These are phyloP conservation scores for Scelioninae gen. 2 DNA, from an alignment of 2,888 invertebrate species.

Conservation along the genomic window DNA sequence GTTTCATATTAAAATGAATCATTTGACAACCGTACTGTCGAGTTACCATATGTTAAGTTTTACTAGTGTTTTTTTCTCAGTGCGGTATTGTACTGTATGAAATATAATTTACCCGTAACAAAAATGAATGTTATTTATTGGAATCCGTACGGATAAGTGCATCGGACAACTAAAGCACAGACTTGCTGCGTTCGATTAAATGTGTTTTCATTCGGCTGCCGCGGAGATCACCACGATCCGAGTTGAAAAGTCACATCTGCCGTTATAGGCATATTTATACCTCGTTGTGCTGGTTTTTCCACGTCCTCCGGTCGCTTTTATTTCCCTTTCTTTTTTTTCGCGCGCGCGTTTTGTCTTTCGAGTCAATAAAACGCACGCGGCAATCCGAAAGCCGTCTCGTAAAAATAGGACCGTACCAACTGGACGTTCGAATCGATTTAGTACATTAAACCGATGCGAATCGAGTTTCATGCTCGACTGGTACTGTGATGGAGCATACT, in stretches of 20 bases:
- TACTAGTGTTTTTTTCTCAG: too few species aligned
- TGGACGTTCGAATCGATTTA: slow-evolving; percentile 49
- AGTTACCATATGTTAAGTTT: too few species aligned
- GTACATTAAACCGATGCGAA: slow-evolving; percentile 46
- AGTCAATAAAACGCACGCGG: slow-evolving; percentile 45
- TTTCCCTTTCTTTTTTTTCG: slow-evolving; percentile 11
- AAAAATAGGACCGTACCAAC: slow-evolving; percentile 43
- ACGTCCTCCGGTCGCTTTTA: slow-evolving; percentile 21
- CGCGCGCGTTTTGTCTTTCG: slow-evolving; percentile 17
- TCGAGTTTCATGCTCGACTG: slow-evolving; percentile 53
- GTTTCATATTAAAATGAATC: too few species aligned
- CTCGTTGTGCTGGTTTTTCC: slow-evolving; percentile 45
- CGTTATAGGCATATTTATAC: slow-evolving; percentile 46
- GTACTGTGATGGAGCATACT: slow-evolving; percentile 43
- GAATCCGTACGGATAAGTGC: slow-evolving; percentile 10
- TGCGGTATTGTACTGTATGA: too few species aligned
- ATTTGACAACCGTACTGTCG: too few species aligned
- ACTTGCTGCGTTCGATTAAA: slow-evolving; percentile 22
- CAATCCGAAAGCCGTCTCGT: slow-evolving; percentile 51
- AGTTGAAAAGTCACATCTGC: slow-evolving; percentile 42
- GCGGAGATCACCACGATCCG: slow-evolving; percentile 19
- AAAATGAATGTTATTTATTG: slow-evolving; percentile 17
- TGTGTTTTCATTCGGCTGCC: slow-evolving; percentile 12
- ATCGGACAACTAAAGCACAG: slow-evolving; percentile 5
- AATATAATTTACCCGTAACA: too few species aligned